phyloP scores from a whole-genome alignment of 2,113 vertebrate species.

The Cygnus buccinator region DNA sequence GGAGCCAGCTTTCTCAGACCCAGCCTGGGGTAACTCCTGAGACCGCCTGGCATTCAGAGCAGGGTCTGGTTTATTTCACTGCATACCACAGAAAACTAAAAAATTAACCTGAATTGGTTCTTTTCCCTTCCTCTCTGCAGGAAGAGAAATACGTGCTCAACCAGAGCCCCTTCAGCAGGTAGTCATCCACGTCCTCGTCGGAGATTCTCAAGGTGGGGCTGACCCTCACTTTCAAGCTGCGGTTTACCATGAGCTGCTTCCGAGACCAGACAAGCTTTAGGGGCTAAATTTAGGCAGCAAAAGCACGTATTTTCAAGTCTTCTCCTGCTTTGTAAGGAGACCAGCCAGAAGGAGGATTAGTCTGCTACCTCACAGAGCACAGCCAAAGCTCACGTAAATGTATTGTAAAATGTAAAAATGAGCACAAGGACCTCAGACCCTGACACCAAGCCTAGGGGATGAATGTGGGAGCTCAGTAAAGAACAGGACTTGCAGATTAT shows the following conservation, averaged over 20 bases:
- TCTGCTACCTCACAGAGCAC: fast-evolving
- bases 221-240: neutral
- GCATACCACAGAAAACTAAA: neutral
- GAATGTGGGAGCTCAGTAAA: neutral
- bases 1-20: neutral
- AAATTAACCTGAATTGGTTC: neutral
- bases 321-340: neutral
- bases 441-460: neutral
- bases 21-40: neutral
- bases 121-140: neutral
- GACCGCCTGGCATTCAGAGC: fast-evolving
- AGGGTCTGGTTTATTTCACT: neutral
- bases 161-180: neutral
- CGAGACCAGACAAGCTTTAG: neutral
- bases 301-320: neutral
- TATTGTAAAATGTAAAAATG: neutral
- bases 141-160: neutral
- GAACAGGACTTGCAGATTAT: neutral
- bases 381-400: neutral
- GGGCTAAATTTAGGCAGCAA: slow-evolving; percentile 22
- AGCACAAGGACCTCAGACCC: neutral
- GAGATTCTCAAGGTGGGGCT: neutral
- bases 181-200: neutral
- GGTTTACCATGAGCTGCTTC: neutral
- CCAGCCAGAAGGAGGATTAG: neutral